Evolutionary conservation across 2,888 invertebrate species (phyloP).

Genomic region (Ophion ellenae): DNA sequence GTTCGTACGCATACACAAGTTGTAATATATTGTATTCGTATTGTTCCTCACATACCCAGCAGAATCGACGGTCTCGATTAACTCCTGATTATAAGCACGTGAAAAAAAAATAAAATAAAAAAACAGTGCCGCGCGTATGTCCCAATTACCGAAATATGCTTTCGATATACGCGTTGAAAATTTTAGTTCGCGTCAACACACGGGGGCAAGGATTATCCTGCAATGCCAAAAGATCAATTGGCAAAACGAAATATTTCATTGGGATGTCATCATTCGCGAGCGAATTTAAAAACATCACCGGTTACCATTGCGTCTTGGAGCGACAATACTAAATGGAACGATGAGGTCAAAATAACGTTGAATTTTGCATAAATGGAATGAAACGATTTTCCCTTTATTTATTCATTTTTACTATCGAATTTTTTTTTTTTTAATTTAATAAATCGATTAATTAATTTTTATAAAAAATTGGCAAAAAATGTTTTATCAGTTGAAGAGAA

Average conservation of each 20-base stretch:
- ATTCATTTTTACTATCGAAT: too few relatives aligned
- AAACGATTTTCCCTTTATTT: too few relatives aligned
- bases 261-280: constrained; percentile 17
- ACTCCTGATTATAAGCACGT: background rate
- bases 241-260: background rate
- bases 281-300: background rate
- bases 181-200: background rate
- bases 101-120: background rate
- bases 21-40: background rate
- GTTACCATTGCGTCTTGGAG: background rate
- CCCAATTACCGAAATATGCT: constrained; percentile 25
- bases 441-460: too few relatives aligned
- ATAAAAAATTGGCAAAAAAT: too few relatives aligned
- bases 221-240: constrained; percentile 14
- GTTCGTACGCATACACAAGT: background rate
- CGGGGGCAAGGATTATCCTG: constrained; percentile 5
- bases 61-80: constrained; percentile 9
- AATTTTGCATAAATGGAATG: too few relatives aligned
- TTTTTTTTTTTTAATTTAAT: too few relatives aligned
- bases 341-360: too few relatives aligned
- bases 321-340: too few relatives aligned
- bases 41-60: background rate
- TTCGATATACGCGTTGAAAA: background rate
- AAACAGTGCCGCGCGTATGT: background rate
- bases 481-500: too few relatives aligned